A percentile compares a stretch with the other conserved stretches of the same genome.
Evolutionary conservation across 2,113 vertebrate genomes (phyloP).

Genomic region (Ciconia stormi): DNA sequence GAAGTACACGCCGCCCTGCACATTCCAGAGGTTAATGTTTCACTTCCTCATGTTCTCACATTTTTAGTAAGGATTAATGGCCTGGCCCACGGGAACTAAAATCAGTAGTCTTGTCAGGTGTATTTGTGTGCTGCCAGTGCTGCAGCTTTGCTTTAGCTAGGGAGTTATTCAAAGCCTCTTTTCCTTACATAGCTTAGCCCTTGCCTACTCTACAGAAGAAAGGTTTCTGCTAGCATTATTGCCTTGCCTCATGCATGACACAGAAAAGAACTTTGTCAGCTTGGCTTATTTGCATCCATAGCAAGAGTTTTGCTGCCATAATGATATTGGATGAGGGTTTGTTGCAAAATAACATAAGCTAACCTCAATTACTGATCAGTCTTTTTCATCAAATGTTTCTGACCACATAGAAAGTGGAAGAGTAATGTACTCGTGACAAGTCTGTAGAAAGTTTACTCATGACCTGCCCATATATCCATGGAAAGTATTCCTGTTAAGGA

Average conservation of each 20-base stretch:
- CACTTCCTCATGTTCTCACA: background rate
- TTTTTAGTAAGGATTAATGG: background rate
- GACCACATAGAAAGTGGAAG: background rate
- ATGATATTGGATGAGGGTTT: background rate
- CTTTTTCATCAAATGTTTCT: background rate
- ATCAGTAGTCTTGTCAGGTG: background rate
- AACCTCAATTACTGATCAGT: background rate
- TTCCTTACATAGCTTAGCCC: background rate
- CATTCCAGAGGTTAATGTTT: background rate
- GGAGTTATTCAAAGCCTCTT: background rate
- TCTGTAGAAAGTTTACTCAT: background rate
- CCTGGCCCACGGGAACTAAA: background rate
- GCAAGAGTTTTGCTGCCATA: background rate
- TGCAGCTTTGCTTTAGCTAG: background rate
- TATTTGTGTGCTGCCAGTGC: background rate
- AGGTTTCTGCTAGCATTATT: background rate
- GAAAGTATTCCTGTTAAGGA: background rate
- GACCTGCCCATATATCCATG: background rate
- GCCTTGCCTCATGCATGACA: background rate
- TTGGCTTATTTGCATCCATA: background rate
- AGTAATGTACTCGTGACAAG: background rate
- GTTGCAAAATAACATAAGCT: background rate
- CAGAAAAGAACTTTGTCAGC: background rate
- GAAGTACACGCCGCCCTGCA: background rate
- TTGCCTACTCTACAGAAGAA: background rate